Evolutionary conservation across 2,797 vertebrate genomes (phyloP), one percentile per base, ranked within the genome.

Genomic region (Enteromius treurensis): DNA sequence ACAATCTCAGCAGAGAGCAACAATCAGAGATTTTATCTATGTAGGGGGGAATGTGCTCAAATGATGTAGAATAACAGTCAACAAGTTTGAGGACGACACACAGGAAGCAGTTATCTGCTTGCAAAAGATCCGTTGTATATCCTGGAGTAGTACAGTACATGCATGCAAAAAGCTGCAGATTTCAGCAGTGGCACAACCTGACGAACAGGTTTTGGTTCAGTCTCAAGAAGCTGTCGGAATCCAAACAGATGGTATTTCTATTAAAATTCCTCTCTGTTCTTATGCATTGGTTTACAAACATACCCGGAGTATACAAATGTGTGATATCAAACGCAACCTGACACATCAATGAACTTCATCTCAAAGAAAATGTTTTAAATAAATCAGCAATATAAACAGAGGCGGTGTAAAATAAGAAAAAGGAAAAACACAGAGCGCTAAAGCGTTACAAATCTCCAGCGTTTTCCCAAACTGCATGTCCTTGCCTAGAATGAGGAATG

Each of bases 311-410:
- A 92, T 92, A 91, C 92, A 91, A 92, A 92, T 93, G 90, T 91
- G 86, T 91, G 92, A 89, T 91, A 90, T 91, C 91, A 94, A 93
- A 95, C 91, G 93, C 92, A 93, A 91, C 88, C 87, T 92, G 91
- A 90, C 91, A 94, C 91, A 92, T 93, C 91, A 93, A 89, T 93
- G 91, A 90, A 90, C 89, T 91, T 93, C 90, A 93, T 94, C 92
- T 93, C 87, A 83, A 89, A 86, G 89, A 90, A 92, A 90, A 86
- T 90, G 89, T 92, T 93, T 90, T 87, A 92, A 93, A 94, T 93
- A 95, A 94, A 95, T 95, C 93, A 93, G 85, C 87, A 91, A 88
- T 93, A 93, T 93, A 94, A 94, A 95, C 90, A 93, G 89, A 91
- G 91, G 87, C 90, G 89, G 88, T 87, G 91, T 90, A 89, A 74